Percentiles rank a stretch among this genome's conserved stretches.
These are phyloP conservation scores for Anagyrus pseudococci DNA, from an alignment of 2,888 invertebrate species.

Conservation along the genomic window DNA sequence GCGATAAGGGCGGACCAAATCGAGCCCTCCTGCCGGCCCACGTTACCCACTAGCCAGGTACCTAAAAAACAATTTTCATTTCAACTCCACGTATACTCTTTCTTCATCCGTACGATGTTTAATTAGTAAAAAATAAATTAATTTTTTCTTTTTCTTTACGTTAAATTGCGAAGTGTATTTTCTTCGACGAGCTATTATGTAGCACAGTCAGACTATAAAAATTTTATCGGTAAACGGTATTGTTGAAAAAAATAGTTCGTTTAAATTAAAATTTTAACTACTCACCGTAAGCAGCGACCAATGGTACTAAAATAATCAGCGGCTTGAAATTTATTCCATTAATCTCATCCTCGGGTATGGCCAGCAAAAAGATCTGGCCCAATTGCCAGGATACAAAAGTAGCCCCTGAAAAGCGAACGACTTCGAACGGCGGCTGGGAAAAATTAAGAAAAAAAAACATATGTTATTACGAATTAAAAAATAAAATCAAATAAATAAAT, in stretches of 20 bases:
- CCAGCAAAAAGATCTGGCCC: conserved; percentile 76
- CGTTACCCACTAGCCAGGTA: conserved; percentile 89
- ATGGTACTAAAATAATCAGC: conserved; percentile 76
- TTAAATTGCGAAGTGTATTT: no score
- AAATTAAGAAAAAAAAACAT: conserved; percentile 21
- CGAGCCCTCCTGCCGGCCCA: conserved; percentile 81
- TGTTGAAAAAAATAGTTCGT: no score
- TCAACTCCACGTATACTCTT: not conserved
- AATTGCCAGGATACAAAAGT: conserved; percentile 82
- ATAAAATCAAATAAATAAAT: conserved; percentile 4
- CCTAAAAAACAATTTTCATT: conserved; percentile 67
- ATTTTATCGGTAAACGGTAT: no score
- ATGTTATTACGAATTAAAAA: not conserved
- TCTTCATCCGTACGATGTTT: no score
- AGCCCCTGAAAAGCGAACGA: conserved; percentile 78
- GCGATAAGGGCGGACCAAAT: conserved; percentile 74
- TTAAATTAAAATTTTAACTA: no score
- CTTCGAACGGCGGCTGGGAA: conserved; percentile 81
- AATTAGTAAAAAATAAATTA: conserved; percentile 1
- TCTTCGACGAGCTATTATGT: no score
- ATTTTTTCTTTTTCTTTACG: conserved; percentile 18
- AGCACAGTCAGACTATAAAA: no score
- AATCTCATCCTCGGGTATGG: conserved; percentile 79
- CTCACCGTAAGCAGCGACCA: conserved; percentile 76
- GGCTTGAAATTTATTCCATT: conserved; percentile 75